phyloP scores from a whole-genome alignment of 2,113 vertebrate species.

The Catharus bicknelli region DNA sequence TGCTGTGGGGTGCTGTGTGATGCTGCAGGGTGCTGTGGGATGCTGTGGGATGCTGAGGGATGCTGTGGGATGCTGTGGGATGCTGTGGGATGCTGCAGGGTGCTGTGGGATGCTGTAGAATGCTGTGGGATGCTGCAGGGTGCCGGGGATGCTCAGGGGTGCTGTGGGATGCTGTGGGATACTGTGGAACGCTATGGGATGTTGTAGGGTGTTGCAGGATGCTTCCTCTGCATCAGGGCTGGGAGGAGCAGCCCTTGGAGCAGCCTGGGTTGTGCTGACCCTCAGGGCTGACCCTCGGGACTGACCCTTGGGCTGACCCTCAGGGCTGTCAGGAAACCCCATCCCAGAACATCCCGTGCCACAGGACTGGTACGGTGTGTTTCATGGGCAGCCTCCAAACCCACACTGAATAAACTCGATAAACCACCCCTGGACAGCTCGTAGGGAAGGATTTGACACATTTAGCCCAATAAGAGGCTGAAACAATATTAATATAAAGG shows the following conservation, averaged over 20 bases:
- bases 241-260: neutral
- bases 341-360: no score
- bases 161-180: no score
- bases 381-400: neutral
- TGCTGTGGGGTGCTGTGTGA: no score
- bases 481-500: rapidly evolving
- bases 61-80: no score
- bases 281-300: neutral
- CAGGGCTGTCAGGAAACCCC: neutral
- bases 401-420: neutral
- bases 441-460: neutral
- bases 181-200: no score
- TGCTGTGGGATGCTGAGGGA: no score
- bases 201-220: no score
- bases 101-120: no score
- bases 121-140: no score
- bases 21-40: no score
- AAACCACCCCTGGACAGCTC: neutral
- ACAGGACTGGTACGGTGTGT: rapidly evolving
- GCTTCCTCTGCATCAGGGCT: neutral
- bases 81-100: no score
- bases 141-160: no score
- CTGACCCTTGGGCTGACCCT: neutral
- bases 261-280: neutral
- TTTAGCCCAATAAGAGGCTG: neutral